Evolutionary conservation across 2,797 vertebrate genomes (phyloP).

Genomic region (Melanotaenia maccullochi): DNA sequence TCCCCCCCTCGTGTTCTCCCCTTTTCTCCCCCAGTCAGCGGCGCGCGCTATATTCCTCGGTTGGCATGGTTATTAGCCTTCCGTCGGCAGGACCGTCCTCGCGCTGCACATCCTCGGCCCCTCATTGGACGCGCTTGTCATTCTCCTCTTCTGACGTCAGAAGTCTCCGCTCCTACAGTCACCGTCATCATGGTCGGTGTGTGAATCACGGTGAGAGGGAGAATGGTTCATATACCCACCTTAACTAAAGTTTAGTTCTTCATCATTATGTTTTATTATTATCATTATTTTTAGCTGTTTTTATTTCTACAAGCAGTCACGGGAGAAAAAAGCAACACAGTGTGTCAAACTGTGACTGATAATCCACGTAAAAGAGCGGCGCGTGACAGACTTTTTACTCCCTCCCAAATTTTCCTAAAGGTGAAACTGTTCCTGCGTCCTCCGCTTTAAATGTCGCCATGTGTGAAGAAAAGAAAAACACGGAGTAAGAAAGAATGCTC

Average conservation of each 20-base stretch:
- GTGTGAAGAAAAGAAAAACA: background rate
- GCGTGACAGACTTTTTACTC: background rate
- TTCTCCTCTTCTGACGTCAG: slow-evolving; percentile 91
- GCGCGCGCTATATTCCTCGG: slow-evolving; percentile 73
- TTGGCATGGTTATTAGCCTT: slow-evolving; percentile 82
- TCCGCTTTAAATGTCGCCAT: background rate
- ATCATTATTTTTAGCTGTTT: background rate
- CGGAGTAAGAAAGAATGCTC: background rate
- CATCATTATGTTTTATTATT: background rate
- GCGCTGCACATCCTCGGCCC: slow-evolving; percentile 83
- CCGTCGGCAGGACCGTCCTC: slow-evolving; percentile 74
- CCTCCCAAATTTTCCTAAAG: background rate
- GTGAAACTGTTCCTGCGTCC: background rate
- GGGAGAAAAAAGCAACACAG: too few species aligned
- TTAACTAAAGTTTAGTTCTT: background rate
- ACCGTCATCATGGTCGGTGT: slow-evolving; percentile 79
- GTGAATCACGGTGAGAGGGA: slow-evolving; percentile 65
- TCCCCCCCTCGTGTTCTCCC: slow-evolving; percentile 19
- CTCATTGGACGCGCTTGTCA: slow-evolving; percentile 87
- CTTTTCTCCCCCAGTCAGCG: slow-evolving; percentile 50
- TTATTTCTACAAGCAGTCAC: background rate
- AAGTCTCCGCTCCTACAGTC: slow-evolving; percentile 87
- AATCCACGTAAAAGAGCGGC: background rate
- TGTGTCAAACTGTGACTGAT: slow-evolving; percentile 9
- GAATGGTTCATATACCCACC: slow-evolving; percentile 20